phyloP scores from a whole-genome alignment of 2,888 invertebrate species.

The Elysia crispata region DNA sequence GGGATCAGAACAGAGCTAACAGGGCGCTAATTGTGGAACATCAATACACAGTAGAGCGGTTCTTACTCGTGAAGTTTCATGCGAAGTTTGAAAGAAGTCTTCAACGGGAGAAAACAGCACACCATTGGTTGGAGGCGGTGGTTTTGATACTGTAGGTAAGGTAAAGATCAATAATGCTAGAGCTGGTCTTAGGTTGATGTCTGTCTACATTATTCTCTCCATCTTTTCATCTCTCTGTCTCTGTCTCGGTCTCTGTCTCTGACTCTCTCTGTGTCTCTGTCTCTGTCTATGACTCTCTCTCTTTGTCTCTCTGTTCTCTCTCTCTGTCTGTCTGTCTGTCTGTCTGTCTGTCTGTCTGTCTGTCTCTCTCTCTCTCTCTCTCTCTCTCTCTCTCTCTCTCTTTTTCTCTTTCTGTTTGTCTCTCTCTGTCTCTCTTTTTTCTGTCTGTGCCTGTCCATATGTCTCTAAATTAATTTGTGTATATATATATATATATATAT shows the following conservation, averaged over 20 bases:
- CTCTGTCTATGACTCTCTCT: constrained; percentile 18
- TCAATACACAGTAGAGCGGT: too few relatives aligned
- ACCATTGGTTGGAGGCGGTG: too few relatives aligned
- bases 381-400: constrained; percentile 41
- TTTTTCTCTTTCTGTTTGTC: constrained; percentile 32
- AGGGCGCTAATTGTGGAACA: too few relatives aligned
- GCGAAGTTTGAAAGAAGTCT: background rate
- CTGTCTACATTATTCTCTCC: background rate
- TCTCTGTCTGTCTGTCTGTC: constrained; percentile 9
- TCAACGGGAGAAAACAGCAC: too few relatives aligned
- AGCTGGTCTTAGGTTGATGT: too few relatives aligned
- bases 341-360: background rate
- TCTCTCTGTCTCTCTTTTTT: too few relatives aligned
- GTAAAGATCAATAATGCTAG: too few relatives aligned
- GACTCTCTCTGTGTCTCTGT: constrained; percentile 39
- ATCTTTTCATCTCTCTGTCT: background rate
- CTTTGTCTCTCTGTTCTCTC: background rate
- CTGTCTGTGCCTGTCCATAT: too few relatives aligned
- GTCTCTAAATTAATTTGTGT: too few relatives aligned
- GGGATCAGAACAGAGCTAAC: too few relatives aligned
- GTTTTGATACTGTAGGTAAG: too few relatives aligned
- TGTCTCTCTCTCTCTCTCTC: constrained; percentile 42
- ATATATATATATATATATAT: too few relatives aligned
- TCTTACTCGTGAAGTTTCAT: background rate
- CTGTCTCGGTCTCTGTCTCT: background rate